Evolutionary conservation across 2,797 vertebrate genomes (phyloP).

Genomic region (Sebastes baramenuke): DNA sequence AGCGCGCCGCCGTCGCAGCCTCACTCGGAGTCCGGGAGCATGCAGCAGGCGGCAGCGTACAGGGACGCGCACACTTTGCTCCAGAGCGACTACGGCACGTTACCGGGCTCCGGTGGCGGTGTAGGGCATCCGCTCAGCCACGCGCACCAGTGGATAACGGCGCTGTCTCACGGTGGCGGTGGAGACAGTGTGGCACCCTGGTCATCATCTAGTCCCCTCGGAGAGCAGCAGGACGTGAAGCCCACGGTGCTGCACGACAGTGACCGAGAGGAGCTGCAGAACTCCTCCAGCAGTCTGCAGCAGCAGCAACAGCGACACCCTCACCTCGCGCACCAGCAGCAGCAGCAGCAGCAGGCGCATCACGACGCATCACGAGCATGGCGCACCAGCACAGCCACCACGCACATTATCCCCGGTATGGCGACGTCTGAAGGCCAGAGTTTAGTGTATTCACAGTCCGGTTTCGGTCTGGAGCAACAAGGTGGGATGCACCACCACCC

Average conservation of each 20-base stretch:
- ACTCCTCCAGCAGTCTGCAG: slow-evolving; percentile 83
- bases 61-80: slow-evolving; percentile 94
- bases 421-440: slow-evolving; percentile 91
- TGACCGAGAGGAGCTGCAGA: slow-evolving; percentile 90
- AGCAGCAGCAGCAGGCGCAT: slow-evolving; percentile 87
- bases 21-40: slow-evolving; percentile 92
- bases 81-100: slow-evolving; percentile 89
- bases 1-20: slow-evolving; percentile 87
- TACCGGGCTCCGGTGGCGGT: slow-evolving; percentile 85
- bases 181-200: slow-evolving; percentile 88
- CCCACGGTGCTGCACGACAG: slow-evolving; percentile 87
- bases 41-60: slow-evolving; percentile 93
- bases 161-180: slow-evolving; percentile 88
- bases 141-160: slow-evolving; percentile 97
- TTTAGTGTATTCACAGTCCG: slow-evolving; percentile 89
- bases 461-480: slow-evolving; percentile 86
- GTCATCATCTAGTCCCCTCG: slow-evolving; percentile 90
- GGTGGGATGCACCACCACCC: slow-evolving; percentile 86
- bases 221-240: slow-evolving; percentile 96
- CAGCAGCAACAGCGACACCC: slow-evolving; percentile 86
- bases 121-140: slow-evolving; percentile 92
- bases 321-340: slow-evolving; percentile 89
- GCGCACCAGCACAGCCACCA: slow-evolving; percentile 86
- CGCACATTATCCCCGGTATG: slow-evolving; percentile 91
- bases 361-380: slow-evolving; percentile 87